A percentile compares a stretch with the other conserved stretches of the same genome.
Conservation (phyloP, 2,888 invertebrate species). For the Cosmopolites sordidus region DNA sequence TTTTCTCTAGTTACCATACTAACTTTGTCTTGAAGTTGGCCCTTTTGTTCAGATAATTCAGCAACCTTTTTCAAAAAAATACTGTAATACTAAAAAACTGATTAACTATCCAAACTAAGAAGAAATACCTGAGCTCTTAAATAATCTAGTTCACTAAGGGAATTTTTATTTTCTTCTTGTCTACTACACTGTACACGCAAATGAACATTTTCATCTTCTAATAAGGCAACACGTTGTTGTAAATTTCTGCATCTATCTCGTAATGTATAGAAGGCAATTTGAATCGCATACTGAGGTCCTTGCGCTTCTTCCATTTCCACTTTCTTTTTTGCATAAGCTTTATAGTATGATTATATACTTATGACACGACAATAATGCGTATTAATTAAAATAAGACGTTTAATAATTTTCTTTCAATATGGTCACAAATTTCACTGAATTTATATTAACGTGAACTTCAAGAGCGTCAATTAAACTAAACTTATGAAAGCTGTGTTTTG, state of each 20-base stretch:
- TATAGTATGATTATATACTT: too few relatives aligned
- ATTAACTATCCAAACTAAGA: neutral
- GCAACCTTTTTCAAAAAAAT: slow-evolving; percentile 49
- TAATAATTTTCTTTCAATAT: too few relatives aligned
- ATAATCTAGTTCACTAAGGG: slow-evolving; percentile 34
- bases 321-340: neutral
- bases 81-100: neutral
- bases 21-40: slow-evolving; percentile 70
- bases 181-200: slow-evolving; percentile 50
- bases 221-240: slow-evolving; percentile 62
- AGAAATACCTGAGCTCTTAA: slow-evolving; percentile 25
- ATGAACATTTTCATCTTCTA: slow-evolving; percentile 74
- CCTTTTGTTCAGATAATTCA: slow-evolving; percentile 69
- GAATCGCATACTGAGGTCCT: slow-evolving; percentile 57
- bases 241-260: slow-evolving; percentile 74
- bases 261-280: slow-evolving; percentile 76
- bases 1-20: slow-evolving; percentile 80
- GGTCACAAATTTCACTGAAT: too few relatives aligned
- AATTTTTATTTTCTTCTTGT: slow-evolving; percentile 31
- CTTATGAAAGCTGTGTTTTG: too few relatives aligned
- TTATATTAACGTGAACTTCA: too few relatives aligned
- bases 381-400: too few relatives aligned
- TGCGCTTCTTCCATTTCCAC: slow-evolving; percentile 40
- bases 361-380: too few relatives aligned
- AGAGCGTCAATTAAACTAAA: too few relatives aligned